These are phyloP conservation scores for Cryptus viduatorius DNA, from an alignment of 2,888 invertebrate genomes.

Conservation along the genomic window DNA sequence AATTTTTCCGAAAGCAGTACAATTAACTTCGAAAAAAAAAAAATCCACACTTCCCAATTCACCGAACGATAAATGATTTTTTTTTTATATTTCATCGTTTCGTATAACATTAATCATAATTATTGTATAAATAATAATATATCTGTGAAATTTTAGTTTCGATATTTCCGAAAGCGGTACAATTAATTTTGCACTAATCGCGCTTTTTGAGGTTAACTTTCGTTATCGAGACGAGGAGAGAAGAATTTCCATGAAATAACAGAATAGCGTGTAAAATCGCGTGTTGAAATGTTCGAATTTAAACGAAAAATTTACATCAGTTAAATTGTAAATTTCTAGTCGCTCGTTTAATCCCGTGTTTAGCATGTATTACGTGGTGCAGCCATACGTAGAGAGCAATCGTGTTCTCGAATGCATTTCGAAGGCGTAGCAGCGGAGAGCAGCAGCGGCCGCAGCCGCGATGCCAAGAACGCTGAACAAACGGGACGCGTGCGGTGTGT, in stretches of 20 bases:
- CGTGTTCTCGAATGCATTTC: constrained; percentile 20
- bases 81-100: not conserved
- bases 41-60: not conserved
- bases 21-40: not conserved
- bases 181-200: too few species aligned
- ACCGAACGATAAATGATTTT: not conserved
- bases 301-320: not conserved
- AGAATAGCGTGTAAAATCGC: not conserved
- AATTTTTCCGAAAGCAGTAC: too few species aligned
- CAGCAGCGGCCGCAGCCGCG: constrained; percentile 1
- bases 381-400: not conserved
- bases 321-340: constrained; percentile 1
- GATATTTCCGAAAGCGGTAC: too few species aligned
- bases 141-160: too few species aligned
- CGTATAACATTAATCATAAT: too few species aligned
- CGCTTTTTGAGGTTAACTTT: not conserved
- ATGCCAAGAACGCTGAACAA: constrained; percentile 40
- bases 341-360: not conserved
- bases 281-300: constrained; percentile 9
- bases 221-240: not conserved
- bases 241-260: not conserved
- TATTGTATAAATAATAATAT: too few species aligned
- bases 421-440: constrained; percentile 23
- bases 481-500: constrained; percentile 47
- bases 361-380: constrained; percentile 7